Conservation (phyloP, 2,113 vertebrate species). For the Microtus ochrogaster region DNA sequence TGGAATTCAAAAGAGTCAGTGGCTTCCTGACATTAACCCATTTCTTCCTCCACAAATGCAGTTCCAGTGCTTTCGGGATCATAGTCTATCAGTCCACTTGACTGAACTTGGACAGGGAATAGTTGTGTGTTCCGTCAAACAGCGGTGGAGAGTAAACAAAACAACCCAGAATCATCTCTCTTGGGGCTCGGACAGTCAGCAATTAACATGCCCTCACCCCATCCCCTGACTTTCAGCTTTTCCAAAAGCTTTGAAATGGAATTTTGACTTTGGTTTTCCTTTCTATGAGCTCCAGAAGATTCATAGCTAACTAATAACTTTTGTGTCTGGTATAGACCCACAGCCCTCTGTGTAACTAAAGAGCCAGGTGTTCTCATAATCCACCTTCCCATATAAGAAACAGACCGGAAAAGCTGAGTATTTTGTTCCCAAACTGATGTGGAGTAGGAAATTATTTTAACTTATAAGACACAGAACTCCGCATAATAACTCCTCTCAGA, state of each 20-base stretch:
- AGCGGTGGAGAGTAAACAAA: constrained; percentile 20
- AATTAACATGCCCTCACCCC: not conserved
- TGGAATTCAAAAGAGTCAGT: constrained; percentile 75
- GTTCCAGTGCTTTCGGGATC: constrained; percentile 38
- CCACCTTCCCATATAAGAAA: not conserved
- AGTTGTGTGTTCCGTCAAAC: constrained; percentile 16
- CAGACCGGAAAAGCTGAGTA: not conserved
- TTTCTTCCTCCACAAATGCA: constrained; percentile 76
- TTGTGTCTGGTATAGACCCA: constrained; percentile 13
- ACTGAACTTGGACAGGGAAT: constrained; percentile 50
- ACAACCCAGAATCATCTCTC: constrained; percentile 30
- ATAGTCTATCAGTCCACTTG: constrained; percentile 57
- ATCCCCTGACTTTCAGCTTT: not conserved
- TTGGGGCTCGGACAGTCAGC: not conserved
- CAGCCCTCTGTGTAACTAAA: not conserved
- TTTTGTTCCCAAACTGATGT: constrained; percentile 15
- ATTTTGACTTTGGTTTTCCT: constrained; percentile 58
- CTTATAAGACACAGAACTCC: not conserved
- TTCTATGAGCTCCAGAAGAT: constrained; percentile 13
- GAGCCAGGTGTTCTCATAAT: not conserved
- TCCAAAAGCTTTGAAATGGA: constrained; percentile 38
- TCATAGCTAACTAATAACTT: constrained; percentile 33
- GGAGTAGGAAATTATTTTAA: constrained; percentile 34
- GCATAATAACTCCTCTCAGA: not conserved
- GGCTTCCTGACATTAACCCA: constrained; percentile 70